Percentiles rank a stretch among this genome's conserved stretches.
Conservation (phyloP, 2,797 vertebrate species). For the Craterocephalus amniculus region DNA sequence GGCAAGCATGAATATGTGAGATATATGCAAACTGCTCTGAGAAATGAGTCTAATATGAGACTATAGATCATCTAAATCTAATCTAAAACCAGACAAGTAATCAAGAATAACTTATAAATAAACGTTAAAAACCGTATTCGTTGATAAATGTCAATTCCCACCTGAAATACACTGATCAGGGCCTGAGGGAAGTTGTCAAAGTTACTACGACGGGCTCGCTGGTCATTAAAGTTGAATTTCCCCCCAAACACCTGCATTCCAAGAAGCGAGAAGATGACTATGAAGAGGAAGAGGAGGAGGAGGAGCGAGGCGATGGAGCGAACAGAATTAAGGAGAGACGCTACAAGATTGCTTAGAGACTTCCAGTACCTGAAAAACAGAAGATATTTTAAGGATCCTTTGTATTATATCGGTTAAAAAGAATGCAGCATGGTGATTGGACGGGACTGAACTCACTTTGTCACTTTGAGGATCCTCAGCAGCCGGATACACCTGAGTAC, state of each 20-base stretch:
- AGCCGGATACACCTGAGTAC: constrained; percentile 96
- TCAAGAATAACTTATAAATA: neutral
- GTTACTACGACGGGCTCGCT: constrained; percentile 88
- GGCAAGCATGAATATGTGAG: neutral
- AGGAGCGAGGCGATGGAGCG: constrained; percentile 96
- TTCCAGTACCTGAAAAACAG: constrained; percentile 90
- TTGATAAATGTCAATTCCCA: constrained; percentile 42
- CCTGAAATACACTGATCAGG: constrained; percentile 98
- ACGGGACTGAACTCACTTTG: constrained; percentile 83
- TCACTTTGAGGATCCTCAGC: constrained; percentile 94
- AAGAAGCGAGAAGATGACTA: constrained; percentile 94
- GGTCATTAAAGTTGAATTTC: constrained; percentile 92
- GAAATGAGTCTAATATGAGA: neutral
- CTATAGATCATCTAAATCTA: neutral
- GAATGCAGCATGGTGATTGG: neutral
- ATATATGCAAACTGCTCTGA: neutral
- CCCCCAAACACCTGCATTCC: constrained; percentile 99
- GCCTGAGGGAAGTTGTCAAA: constrained; percentile 98
- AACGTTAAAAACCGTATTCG: neutral
- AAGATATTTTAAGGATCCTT: neutral
- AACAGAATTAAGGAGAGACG: constrained; percentile 95
- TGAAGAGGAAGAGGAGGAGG: constrained; percentile 97
- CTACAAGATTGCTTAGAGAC: constrained; percentile 93
- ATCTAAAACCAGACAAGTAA: neutral
- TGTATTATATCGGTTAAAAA: neutral